Evolutionary conservation across 2,888 invertebrate genomes (phyloP), one percentile per base, ranked within the genome.

Genomic region (Onchidella celtica): DNA sequence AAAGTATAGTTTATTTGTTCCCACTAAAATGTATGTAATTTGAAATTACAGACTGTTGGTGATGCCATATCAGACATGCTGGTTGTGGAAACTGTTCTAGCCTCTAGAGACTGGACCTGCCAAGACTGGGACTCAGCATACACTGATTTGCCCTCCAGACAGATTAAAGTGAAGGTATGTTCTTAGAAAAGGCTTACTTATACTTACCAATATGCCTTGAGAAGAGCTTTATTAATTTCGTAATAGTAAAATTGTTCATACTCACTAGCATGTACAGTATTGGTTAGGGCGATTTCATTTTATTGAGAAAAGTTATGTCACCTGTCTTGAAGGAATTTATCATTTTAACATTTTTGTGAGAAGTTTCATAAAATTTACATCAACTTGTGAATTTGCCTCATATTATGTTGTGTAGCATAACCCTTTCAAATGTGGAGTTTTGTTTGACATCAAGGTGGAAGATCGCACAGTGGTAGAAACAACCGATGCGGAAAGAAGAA

Each of bases 11-110:
- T 55, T 55, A 14, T 55, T 55, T 14, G 17, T 14, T 9, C 11
- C 21, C 11, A 55, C 55, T 55, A 55, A 55, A 55, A 55, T 55
- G 17, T 55, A 55, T n/a, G 55, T 55, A 55, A 55, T 9, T 27
- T 47, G 6, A 17, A 47, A 47, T 47, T 47, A 14, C 88, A 89
- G 93, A 92, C 93, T 59, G 92, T 99, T 0, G 99, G 99, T 0
- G 99, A 99, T 94, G 99, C 99, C 2, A 96, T 99, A 77, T 98
- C 99, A 0, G 99, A 99, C 92, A 95, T 99, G 95, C 94, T 99
- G 81, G 93, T 98, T 4, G 98, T 99, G 0, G 99, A 99, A 94
- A 96, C 96, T 0, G 96, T 99, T 74, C 95, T 99, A 34, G 95
- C 96, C 88, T 95, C 96, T 1, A 95, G 96, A 85, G 97, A 97